Evolutionary conservation across 2,888 invertebrate genomes (phyloP), one percentile per base, ranked within the genome.

Genomic region (Drosophila atripex): DNA sequence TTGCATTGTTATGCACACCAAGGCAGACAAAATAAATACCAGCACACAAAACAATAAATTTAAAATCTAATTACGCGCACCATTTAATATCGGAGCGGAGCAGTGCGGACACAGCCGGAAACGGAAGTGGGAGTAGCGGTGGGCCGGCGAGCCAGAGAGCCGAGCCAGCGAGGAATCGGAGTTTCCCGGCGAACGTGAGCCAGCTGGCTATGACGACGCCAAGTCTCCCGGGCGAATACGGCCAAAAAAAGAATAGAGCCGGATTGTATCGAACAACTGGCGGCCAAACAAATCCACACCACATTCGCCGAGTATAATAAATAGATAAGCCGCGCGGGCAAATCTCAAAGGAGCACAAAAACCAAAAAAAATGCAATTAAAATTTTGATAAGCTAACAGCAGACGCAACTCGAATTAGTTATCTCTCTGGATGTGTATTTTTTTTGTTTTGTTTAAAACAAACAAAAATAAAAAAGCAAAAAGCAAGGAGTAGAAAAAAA

Each of bases 31-130:
- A 77, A 86, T 57, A 73, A 85, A 74, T 69, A 71, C 53, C 45
- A 75, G 49, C 57, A 71, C 64, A 58, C 56, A 73, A 65, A 52
- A 76, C 80, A 85, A 85, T 85, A 85, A 85, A 85, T 85, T 85
- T 86, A 75, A 85, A 85, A 85, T 85, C 85, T 85, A 85, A 85
- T 85, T 85, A 85, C 88, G 85, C 85, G 85, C 85, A 75, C 85
- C 85, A 85, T 85, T 85, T 85, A 85, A 85, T 85, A 84, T 80
- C 75, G 87, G 68, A 76, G 68, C 61, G 46, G 16, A 16, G 43
- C 12, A 43, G 11, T 18, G 45, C 52, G 38, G 45, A 50, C 30
- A 32, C 50, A 18, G 43, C 21, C 56, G 69, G 58, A 53, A 69
- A 38, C 69, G 57, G 68, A 68, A 68, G 46, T 56, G 69, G 69